Evolutionary conservation across 1,140 invertebrate genomes (phyloP).

Genomic region (Hycleus cichorii): DNA sequence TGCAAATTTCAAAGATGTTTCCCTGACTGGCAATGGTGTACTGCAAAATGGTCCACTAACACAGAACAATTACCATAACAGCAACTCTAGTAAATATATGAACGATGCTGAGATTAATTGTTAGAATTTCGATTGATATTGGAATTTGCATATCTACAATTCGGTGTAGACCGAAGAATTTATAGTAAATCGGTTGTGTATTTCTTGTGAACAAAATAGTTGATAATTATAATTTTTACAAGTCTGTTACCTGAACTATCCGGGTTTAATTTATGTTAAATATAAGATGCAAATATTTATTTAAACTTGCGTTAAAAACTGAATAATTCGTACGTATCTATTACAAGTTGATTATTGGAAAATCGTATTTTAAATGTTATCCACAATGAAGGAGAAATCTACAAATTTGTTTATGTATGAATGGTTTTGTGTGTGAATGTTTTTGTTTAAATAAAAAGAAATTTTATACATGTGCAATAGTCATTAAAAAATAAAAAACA

Average conservation of each 20-base stretch:
- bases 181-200: neutral
- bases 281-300: no score
- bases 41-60: slow-evolving; percentile 30
- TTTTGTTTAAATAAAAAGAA: neutral
- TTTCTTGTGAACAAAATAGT: neutral
- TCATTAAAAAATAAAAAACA: neutral
- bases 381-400: neutral
- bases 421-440: slow-evolving; percentile 9
- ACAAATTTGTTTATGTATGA: slow-evolving; percentile 12
- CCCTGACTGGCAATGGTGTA: slow-evolving; percentile 32
- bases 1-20: slow-evolving; percentile 27
- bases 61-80: slow-evolving; percentile 20
- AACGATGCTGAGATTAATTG: slow-evolving; percentile 37
- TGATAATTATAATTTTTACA: neutral
- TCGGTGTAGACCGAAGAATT: neutral
- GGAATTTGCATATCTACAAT: slow-evolving; percentile 4
- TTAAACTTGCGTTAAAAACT: no score
- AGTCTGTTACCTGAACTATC: neutral
- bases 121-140: slow-evolving; percentile 10
- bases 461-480: slow-evolving; percentile 12
- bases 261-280: neutral
- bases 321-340: no score
- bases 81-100: slow-evolving; percentile 23
- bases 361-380: slow-evolving; percentile 19
- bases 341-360: no score